Evolutionary conservation across 2,113 vertebrate genomes (phyloP), one percentile per base, ranked within the genome.

Genomic region (Lathamus discolor): DNA sequence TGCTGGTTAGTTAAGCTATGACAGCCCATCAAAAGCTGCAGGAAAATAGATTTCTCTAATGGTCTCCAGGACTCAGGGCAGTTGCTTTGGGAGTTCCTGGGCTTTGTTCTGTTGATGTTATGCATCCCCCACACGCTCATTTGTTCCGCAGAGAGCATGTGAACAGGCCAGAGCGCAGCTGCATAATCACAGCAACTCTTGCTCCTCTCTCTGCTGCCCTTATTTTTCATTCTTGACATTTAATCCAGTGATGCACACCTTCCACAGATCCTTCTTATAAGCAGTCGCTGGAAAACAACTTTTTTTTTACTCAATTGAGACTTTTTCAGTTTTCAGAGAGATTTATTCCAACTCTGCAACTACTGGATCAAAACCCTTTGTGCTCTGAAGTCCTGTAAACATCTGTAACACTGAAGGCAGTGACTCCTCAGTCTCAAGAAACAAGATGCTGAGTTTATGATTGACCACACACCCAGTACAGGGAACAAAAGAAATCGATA

Each of bases 161-260:
- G 87, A 92, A 82, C 59, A 91, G 70, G 57, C 74, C 14, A 37
- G 33, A 86, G 31, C 0, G 0, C 41, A 86, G 57, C 67, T 95
- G 69, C 70, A 88, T 78, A 90, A 85, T 88, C 83, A 78, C 4
- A 17, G 92, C 64, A 83, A 44, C 51, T 73, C 52, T 44, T 52
- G 19, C n/a, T 67, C 51, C 35, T 8, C 54, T 74, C 61, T 27
- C 55, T 69, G 37, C 66, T 33, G 84, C 41, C 11, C 54, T 74
- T 89, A 73, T 94, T 93, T 94, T 92, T 95, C 88, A 91, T 90
- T 77, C 74, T 46, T 90, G 91, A 88, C 84, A 76, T 90, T 80
- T 89, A 92, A 93, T 78, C 29, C 10, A 9, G 69, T 23, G 57
- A 88, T 41, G 48, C 37, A 77, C 19, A 76, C 17, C 35, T 78